Evolutionary conservation across 2,113 vertebrate genomes (phyloP).

Genomic region (Podarcis cretensis): DNA sequence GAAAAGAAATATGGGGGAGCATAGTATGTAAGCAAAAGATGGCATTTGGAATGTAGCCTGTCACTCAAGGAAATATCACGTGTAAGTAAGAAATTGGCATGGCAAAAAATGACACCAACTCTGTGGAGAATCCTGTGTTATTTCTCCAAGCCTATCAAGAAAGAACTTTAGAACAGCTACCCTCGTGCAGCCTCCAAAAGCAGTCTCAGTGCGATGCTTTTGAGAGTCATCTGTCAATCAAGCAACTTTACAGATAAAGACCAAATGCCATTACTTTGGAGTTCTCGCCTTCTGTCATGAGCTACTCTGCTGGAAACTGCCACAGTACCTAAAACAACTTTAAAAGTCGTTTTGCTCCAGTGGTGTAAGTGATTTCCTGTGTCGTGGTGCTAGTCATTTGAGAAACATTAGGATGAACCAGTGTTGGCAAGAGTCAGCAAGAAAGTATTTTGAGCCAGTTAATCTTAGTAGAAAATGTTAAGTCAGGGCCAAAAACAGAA

Average conservation of each 20-base stretch:
- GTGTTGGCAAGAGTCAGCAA: not conserved
- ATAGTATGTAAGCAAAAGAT: not conserved
- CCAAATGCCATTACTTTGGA: slow-evolving; percentile 9
- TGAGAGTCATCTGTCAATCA: slow-evolving; percentile 20
- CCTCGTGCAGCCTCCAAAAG: not conserved
- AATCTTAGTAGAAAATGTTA: not conserved
- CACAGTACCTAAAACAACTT: slow-evolving; percentile 14
- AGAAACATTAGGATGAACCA: slow-evolving; percentile 6
- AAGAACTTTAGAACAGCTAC: not conserved
- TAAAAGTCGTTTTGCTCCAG: not conserved
- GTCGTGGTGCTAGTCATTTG: not conserved
- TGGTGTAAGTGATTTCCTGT: slow-evolving; percentile 15
- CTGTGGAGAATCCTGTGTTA: not conserved
- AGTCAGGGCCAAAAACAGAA: not conserved
- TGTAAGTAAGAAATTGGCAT: not conserved
- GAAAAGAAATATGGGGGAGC: not conserved
- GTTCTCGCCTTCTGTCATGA: not conserved
- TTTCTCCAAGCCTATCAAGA: not conserved
- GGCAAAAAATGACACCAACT: slow-evolving; percentile 14
- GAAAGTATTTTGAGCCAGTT: not conserved
- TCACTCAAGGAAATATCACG: not conserved
- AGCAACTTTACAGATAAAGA: not conserved
- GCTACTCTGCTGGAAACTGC: not conserved
- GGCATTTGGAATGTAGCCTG: not conserved
- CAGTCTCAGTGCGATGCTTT: not conserved